Conservation (phyloP, 2,888 invertebrate genomes). For the Tineola bisselliella region DNA sequence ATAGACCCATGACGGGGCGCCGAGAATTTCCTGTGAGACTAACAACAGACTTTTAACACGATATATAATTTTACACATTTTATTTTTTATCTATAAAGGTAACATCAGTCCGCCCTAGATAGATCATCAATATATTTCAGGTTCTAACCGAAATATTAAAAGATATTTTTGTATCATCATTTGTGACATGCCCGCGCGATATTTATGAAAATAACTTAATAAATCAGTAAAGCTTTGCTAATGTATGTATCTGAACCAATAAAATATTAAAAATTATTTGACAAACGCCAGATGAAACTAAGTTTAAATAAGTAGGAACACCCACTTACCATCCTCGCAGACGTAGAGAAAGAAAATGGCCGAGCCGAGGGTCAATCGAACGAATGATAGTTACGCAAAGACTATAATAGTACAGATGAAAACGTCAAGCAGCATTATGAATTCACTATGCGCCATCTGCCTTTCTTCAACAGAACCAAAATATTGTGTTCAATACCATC, state of each 20-base stretch:
- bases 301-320: not conserved
- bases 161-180: constrained; percentile 73
- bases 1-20: constrained; percentile 99
- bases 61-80: not conserved
- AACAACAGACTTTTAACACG: constrained; percentile 32
- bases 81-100: not conserved
- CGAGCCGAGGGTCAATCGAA: constrained; percentile 22
- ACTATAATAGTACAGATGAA: too few relatives aligned
- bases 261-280: not conserved
- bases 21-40: constrained; percentile 99
- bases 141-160: constrained; percentile 73
- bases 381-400: too few relatives aligned
- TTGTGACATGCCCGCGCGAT: constrained; percentile 19
- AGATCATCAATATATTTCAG: constrained; percentile 74
- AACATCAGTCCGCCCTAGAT: constrained; percentile 80
- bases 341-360: constrained; percentile 60
- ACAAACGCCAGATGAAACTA: not conserved
- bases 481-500: too few relatives aligned
- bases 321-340: constrained; percentile 43
- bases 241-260: not conserved
- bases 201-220: not conserved
- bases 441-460: too few relatives aligned
- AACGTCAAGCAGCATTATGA: too few relatives aligned
- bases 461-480: too few relatives aligned
- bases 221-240: not conserved